A percentile compares a stretch with the other conserved stretches of the same genome.
Conservation (phyloP, 2,888 invertebrate species). For the Drosophila lutescens region DNA sequence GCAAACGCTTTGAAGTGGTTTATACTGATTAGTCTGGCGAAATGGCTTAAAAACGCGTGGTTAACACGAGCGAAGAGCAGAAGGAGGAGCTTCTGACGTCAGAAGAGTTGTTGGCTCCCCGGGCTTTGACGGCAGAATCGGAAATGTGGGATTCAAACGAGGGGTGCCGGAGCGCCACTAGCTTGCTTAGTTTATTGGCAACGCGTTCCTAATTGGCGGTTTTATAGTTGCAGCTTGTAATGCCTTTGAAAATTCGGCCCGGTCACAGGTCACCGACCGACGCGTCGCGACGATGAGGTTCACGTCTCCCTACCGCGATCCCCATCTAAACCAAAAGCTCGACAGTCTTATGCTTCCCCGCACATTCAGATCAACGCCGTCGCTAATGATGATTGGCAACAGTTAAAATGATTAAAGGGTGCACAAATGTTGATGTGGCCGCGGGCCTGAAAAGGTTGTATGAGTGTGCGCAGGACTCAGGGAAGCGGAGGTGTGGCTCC, state of each 20-base stretch:
- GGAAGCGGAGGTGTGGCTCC: too few species aligned
- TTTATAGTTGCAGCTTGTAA: slow-evolving; percentile 74
- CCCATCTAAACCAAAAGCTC: slow-evolving; percentile 11
- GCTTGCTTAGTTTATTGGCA: slow-evolving; percentile 71
- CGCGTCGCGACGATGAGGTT: not conserved
- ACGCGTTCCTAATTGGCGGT: slow-evolving; percentile 77
- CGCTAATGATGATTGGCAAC: slow-evolving; percentile 79
- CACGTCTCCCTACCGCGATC: slow-evolving; percentile 6
- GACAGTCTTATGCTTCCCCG: slow-evolving; percentile 9
- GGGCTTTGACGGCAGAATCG: slow-evolving; percentile 20
- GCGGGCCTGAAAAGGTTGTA: not conserved
- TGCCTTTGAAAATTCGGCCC: slow-evolving; percentile 56
- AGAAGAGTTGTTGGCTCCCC: slow-evolving; percentile 6
- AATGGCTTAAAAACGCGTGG: slow-evolving; percentile 70
- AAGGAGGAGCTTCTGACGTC: slow-evolving; percentile 6
- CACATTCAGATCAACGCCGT: slow-evolving; percentile 21
- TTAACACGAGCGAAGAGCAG: slow-evolving; percentile 35
- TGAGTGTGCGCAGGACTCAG: not conserved
- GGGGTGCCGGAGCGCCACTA: slow-evolving; percentile 2
- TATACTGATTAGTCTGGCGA: slow-evolving; percentile 74
- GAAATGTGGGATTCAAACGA: slow-evolving; percentile 3
- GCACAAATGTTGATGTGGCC: slow-evolving; percentile 30
- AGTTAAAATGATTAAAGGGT: slow-evolving; percentile 76
- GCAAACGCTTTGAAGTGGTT: slow-evolving; percentile 74
- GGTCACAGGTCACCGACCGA: not conserved